These are phyloP conservation scores for Pegoplata infirma DNA, from an alignment of 2,888 invertebrate genomes.

Conservation along the genomic window DNA sequence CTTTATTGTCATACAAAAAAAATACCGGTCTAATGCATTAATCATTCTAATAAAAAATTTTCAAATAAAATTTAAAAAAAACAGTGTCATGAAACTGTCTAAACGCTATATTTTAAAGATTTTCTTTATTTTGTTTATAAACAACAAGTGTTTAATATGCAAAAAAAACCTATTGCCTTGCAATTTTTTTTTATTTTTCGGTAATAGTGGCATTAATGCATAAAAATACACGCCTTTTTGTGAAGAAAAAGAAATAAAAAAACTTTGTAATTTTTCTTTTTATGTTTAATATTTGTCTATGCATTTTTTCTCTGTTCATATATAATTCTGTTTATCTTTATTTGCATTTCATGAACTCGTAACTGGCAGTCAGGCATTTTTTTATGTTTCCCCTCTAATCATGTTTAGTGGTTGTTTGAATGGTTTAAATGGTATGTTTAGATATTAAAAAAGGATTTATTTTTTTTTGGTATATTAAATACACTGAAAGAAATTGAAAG, in stretches of 20 bases:
- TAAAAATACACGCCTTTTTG: slow-evolving; percentile 58
- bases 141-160: slow-evolving; percentile 48
- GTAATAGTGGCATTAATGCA: slow-evolving; percentile 55
- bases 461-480: slow-evolving; percentile 8
- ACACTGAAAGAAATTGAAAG: slow-evolving; percentile 13
- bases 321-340: slow-evolving; percentile 48
- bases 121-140: slow-evolving; percentile 26
- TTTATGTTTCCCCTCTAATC: slow-evolving; percentile 55
- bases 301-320: slow-evolving; percentile 3
- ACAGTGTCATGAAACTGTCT: too few species aligned
- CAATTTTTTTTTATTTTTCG: slow-evolving; percentile 9
- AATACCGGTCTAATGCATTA: too few species aligned
- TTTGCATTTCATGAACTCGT: slow-evolving; percentile 58
- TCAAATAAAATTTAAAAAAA: too few species aligned
- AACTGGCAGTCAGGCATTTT: slow-evolving; percentile 33
- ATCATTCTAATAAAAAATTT: too few species aligned
- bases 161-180: slow-evolving; percentile 36
- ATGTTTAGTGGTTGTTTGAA: slow-evolving; percentile 39
- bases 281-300: slow-evolving; percentile 33
- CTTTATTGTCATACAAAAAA: too few species aligned
- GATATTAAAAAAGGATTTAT: slow-evolving; percentile 50
- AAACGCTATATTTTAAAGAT: too few species aligned
- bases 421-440: slow-evolving; percentile 45
- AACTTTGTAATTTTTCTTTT: slow-evolving; percentile 3
- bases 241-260: slow-evolving; percentile 27